Base-by-base conservation (phyloP, 2,888 invertebrate genomes). In the Tinea pellionella region DNA sequence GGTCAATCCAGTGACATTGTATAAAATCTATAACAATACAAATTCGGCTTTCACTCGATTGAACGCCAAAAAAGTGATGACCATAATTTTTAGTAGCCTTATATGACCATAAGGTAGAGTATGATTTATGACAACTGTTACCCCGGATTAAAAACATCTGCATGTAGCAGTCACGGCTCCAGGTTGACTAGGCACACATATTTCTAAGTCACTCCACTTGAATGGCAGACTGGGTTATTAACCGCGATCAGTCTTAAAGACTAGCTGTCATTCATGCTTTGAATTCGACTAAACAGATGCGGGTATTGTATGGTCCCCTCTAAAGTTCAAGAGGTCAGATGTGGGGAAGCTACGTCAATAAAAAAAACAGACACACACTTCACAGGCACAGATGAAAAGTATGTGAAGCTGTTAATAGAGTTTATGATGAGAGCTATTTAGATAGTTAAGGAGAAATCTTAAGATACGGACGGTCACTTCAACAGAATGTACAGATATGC, bases 401-500 rank as follows among this genome's bases (percentile, higher is more conserved):
- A 47, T 15, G 13, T 47, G 47, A 47, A 2, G 47, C 15, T 47
- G 47, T 47, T 47, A 37, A 37, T 37, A 37, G 24, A 24, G 37
- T 37, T 37, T 37, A 47, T 16, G 53, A 53, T 30, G 15, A 19
- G 18, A 61, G 57, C 59, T 66, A 68, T 68, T 69, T 64, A 71
- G 69, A 70, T 70, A 61, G 65, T 66, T 67, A 63, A 63, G 68
- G 75, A 73, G 80, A 81, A 78, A 80, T 74, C 75, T 63, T 62
- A 59, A 63, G 74, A 70, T 69, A 72, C 66, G 78, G 73, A 73
- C 72, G 77, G 78, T 69, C 76, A 74, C 67, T 63, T 69, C 65
- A 62, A 24, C 62, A 73, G 76, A 75, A 80, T 80, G 78, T 70
- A 68, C 66, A 19, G 9, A 9, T 57, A 57, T 57, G 51, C 13